phyloP scores from a whole-genome alignment of 1,140 invertebrate genomes.

The Pseudomyrmex sp. region DNA sequence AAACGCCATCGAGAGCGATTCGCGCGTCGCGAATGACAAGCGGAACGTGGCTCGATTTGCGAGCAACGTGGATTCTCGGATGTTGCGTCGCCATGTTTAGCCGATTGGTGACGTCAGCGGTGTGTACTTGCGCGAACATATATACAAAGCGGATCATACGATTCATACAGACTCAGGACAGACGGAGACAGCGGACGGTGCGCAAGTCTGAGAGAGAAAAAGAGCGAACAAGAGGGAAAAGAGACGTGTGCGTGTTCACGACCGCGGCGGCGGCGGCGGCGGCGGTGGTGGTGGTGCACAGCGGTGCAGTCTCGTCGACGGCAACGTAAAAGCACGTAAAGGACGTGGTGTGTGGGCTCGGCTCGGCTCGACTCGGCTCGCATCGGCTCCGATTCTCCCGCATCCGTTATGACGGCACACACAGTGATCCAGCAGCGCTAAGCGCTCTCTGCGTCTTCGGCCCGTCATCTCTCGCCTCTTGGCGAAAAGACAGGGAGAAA shows the following conservation, averaged over 20 bases:
- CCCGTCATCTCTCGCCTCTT: slow-evolving; percentile 34
- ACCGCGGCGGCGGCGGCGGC: not conserved
- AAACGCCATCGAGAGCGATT: no score
- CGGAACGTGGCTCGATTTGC: not conserved
- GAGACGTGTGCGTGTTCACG: slow-evolving; percentile 52
- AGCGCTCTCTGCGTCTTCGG: slow-evolving; percentile 58
- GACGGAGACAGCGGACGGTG: slow-evolving; percentile 39
- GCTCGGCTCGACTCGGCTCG: slow-evolving; percentile 57
- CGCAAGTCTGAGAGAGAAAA: slow-evolving; percentile 48
- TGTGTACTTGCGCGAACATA: slow-evolving; percentile 46
- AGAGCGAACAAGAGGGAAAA: slow-evolving; percentile 38
- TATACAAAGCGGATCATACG: slow-evolving; percentile 45
- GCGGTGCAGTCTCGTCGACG: slow-evolving; percentile 6
- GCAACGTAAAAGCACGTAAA: slow-evolving; percentile 18
- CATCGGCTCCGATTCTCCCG: slow-evolving; percentile 47
- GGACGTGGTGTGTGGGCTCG: slow-evolving; percentile 69
- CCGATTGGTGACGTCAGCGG: slow-evolving; percentile 63
- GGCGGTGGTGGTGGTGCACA: not conserved
- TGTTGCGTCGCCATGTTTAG: slow-evolving; percentile 59
- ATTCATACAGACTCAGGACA: not conserved
- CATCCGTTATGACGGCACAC: slow-evolving; percentile 71
- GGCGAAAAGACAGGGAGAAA: not conserved
- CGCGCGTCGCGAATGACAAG: no score
- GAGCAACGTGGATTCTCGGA: not conserved
- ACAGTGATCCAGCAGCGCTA: slow-evolving; percentile 68